A percentile compares a stretch with the other conserved stretches of the same genome.
Evolutionary conservation across 2,888 invertebrate genomes (phyloP).

Genomic region (Bugula neritina): DNA sequence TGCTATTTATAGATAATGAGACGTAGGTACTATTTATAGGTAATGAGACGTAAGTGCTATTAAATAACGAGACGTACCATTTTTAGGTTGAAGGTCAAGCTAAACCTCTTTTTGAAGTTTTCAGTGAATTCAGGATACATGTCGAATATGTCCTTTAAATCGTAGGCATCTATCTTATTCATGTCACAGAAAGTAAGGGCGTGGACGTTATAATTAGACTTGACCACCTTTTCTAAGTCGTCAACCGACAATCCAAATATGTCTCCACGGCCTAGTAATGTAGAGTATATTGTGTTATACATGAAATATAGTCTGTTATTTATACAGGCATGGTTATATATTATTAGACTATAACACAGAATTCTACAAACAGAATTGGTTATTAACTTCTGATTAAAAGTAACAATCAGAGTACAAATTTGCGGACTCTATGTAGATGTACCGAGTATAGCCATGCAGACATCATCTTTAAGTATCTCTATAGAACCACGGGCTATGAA

Average conservation of each 20-base stretch:
- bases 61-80: no score
- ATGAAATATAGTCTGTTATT: no score
- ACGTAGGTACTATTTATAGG: no score
- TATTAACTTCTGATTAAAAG: no score
- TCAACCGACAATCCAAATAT: conserved; percentile 50
- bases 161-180: conserved; percentile 49
- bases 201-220: conserved; percentile 50
- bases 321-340: no score
- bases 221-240: conserved; percentile 38
- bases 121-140: conserved; percentile 52
- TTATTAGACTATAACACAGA: no score
- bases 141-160: conserved; percentile 47
- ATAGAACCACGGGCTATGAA: conserved; percentile 53
- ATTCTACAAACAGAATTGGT: not conserved
- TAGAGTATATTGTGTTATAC: no score
- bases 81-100: conserved; percentile 50
- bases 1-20: no score
- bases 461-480: conserved; percentile 51
- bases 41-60: no score
- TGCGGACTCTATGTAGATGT: no score
- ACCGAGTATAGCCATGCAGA: conserved; percentile 53
- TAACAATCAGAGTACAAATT: no score
- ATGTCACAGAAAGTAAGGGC: conserved; percentile 52
- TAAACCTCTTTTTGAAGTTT: conserved; percentile 45
- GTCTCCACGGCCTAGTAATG: conserved; percentile 53